Base-by-base conservation (phyloP, 2,797 vertebrate species). In the Rallus crepitans region DNA sequence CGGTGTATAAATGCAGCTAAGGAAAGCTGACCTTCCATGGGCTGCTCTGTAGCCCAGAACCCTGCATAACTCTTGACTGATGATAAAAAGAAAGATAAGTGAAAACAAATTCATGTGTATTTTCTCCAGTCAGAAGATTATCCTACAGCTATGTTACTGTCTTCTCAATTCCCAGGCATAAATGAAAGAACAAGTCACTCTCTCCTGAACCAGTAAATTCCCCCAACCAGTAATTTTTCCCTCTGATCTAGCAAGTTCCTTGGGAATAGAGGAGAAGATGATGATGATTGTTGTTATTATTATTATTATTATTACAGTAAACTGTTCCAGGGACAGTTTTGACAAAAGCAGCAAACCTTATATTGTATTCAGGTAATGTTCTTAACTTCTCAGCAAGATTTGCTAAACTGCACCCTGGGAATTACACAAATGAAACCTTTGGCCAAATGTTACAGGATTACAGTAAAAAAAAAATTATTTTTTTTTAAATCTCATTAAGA, bases 11-110 rank as follows among this genome's bases (percentile, higher is more conserved):
- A 79, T 82, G 68, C 70, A 89, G 70, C 60, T 60, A 39, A 92
- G 64, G 77, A 89, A 71, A 94, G 94, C 94, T 60, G 45, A 94
- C 75, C 92, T 94, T 96, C 93, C 66, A 30, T 94, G 96, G 90
- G 96, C 98, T 96, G 95, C 82, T 94, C 95, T 76, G 72, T 86
- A 94, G 93, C 92, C 48, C 76, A 94, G 70, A 87, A 77, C 73
- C 81, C 63, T 71, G 72, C 78, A 6, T 47, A 48, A 50, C 57
- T 90, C 93, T 84, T 90, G 6, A 11, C 6, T 86, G 90, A 1
- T 85, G 87, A 30, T 85, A 66, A 95, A 76, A 91, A 66, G 45
- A 33, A 66, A 63, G 87, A 37, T 23, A 87, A 45, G 60, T 28
- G 56, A 65, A 47, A 66, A 78, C 47, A 84, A 69, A 87, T 15